These are phyloP conservation scores for Plemyria rubiginata DNA, from an alignment of 2,888 invertebrate species.

Conservation along the genomic window DNA sequence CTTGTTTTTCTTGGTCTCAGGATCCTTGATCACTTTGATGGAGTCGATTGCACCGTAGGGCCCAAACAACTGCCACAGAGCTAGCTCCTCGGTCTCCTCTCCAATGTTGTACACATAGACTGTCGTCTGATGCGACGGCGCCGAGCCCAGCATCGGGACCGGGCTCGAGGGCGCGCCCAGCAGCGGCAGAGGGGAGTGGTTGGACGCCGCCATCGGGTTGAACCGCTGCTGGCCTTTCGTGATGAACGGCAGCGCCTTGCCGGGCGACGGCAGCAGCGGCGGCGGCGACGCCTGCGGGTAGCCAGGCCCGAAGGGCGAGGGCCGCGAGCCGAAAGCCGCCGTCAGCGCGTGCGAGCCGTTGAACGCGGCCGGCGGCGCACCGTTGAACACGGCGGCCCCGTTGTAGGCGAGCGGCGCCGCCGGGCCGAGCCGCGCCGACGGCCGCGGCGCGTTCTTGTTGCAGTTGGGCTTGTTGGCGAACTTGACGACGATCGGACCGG, in stretches of 20 bases:
- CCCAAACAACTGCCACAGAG: slow-evolving; percentile 82
- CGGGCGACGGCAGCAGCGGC: slow-evolving; percentile 78
- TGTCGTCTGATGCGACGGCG: slow-evolving; percentile 77
- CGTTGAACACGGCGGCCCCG: slow-evolving; percentile 74
- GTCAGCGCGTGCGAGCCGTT: slow-evolving; percentile 64
- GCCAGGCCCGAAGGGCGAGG: slow-evolving; percentile 69
- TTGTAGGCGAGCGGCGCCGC: slow-evolving; percentile 71
- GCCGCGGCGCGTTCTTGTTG: slow-evolving; percentile 74
- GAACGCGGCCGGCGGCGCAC: slow-evolving; percentile 67
- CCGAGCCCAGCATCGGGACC: slow-evolving; percentile 53
- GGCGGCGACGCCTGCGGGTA: slow-evolving; percentile 79
- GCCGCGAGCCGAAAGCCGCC: slow-evolving; percentile 72
- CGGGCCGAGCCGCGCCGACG: slow-evolving; percentile 65
- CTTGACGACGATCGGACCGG: slow-evolving; percentile 78
- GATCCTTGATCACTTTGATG: slow-evolving; percentile 83
- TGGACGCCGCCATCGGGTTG: slow-evolving; percentile 80
- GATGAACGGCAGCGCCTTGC: slow-evolving; percentile 81
- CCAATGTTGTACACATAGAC: slow-evolving; percentile 84
- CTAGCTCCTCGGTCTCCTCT: slow-evolving; percentile 81
- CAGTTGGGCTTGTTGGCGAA: slow-evolving; percentile 80
- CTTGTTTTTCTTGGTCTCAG: slow-evolving; percentile 83
- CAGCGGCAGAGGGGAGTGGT: slow-evolving; percentile 76
- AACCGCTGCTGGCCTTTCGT: slow-evolving; percentile 82
- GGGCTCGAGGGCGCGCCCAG: slow-evolving; percentile 77
- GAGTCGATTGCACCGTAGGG: slow-evolving; percentile 83